Evolutionary conservation across 2,888 invertebrate species (phyloP).

Genomic region (Hydrotaea diabolus): DNA sequence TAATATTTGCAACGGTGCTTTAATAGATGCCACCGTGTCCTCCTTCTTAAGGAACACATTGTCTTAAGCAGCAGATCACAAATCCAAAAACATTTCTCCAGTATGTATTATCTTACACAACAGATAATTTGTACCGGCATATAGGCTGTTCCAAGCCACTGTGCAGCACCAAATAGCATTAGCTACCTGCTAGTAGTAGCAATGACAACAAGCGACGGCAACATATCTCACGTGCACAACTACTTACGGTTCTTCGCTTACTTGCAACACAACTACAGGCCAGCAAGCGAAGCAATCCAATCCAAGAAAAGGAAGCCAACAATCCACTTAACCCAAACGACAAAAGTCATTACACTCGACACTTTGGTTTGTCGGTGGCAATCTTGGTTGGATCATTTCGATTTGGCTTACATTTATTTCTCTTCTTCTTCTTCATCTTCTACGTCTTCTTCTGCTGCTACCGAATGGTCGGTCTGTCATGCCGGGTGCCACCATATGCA

Average conservation of each 20-base stretch:
- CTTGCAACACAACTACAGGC: conserved; percentile 8
- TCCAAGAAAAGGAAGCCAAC: conserved; percentile 71
- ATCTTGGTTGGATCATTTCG: conserved; percentile 46
- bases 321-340: conserved; percentile 79
- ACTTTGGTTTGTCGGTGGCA: conserved; percentile 68
- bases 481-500: too few species aligned
- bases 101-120: too few species aligned
- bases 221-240: conserved; percentile 40
- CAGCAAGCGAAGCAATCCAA: conserved; percentile 45
- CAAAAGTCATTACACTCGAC: conserved; percentile 80
- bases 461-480: background rate
- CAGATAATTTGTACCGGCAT: too few species aligned
- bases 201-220: background rate
- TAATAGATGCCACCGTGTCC: too few species aligned
- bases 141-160: background rate
- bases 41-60: too few species aligned
- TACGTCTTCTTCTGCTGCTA: background rate
- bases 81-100: too few species aligned
- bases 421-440: background rate
- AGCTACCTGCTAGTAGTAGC: background rate
- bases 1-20: too few species aligned
- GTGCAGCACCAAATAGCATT: background rate
- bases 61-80: too few species aligned
- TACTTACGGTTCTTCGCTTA: conserved; percentile 9
- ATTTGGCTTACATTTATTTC: conserved; percentile 36